Evolutionary conservation across 2,797 vertebrate species (phyloP), one percentile per base, ranked within the genome.

Genomic region (Rhinella marina): DNA sequence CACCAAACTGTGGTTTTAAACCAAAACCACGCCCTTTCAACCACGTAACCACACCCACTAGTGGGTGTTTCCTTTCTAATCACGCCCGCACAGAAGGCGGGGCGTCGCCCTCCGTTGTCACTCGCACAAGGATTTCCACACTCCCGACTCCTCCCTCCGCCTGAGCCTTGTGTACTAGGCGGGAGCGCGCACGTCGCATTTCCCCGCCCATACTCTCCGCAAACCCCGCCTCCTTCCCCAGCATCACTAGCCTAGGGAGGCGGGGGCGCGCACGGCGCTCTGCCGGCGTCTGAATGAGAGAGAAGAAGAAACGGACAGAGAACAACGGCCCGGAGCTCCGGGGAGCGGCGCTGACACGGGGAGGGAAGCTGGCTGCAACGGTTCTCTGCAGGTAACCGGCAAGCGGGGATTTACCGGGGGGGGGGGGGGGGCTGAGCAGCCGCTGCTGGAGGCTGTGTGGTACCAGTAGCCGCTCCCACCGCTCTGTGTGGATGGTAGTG

Each of bases 211-310:
- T 19, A 14, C 78, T 32, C 10, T 7, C 62, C 8, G 13, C 54
- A 23, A n/a, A 21, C 32, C 83, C 62, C 72, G 79, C 84, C 84
- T 16, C 16, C 73, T 32, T 54, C 13, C 6, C n/a, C 21, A 68
- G 80, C 50, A 56, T 32, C 84, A 14, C n/a, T 25, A 66, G 62
- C 11, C n/a, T 48, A 7, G 85, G 62, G 61, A 1, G 82, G 68
- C 76, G 73, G 72, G 87, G 27, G 84, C 83, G 62, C 27, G 25
- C 83, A 59, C 54, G 23, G 52, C 80, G 77, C 68, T 61, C 50
- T 54, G 83, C 87, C 87, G 87, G 88, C 79, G 88, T 89, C 73
- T n/a, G 61, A 66, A 77, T 83, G 83, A 78, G 13, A 81, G 72
- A 88, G 62, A n/a, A 56, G 48, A 78, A 41, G 80, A 21, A 29